These are phyloP conservation scores for Pogona vitticeps DNA, from an alignment of 2,113 vertebrate genomes.

Conservation along the genomic window DNA sequence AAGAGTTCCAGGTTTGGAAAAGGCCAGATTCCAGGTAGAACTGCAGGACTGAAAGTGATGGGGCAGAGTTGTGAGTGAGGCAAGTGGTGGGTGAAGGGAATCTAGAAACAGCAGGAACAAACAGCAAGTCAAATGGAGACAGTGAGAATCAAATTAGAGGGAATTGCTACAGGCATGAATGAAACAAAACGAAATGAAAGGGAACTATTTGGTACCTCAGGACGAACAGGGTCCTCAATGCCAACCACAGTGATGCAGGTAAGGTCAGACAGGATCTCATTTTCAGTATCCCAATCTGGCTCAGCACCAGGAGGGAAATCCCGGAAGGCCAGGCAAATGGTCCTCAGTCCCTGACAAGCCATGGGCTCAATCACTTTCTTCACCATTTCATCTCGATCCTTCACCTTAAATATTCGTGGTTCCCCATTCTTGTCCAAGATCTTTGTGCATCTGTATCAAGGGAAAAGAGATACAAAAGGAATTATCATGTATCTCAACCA, in stretches of 20 bases:
- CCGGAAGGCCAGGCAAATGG: conserved; percentile 92
- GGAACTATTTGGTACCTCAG: conserved; percentile 79
- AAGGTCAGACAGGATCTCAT: conserved; percentile 87
- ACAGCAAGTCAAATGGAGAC: background rate
- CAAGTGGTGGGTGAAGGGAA: background rate
- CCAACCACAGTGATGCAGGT: conserved; percentile 92
- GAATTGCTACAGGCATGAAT: too few relatives aligned
- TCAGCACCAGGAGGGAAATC: conserved; percentile 83
- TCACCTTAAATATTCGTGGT: conserved; percentile 80
- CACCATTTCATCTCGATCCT: conserved; percentile 94
- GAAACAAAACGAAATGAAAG: background rate
- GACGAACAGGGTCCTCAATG: conserved; percentile 96
- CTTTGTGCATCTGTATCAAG: conserved; percentile 82
- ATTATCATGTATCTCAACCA: background rate
- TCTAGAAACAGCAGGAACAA: background rate
- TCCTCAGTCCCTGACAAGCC: conserved; percentile 92
- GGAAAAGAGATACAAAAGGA: background rate
- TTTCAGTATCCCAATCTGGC: conserved; percentile 90
- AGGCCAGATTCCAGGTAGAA: background rate
- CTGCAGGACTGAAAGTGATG: background rate
- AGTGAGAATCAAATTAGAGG: background rate
- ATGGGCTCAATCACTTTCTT: conserved; percentile 94
- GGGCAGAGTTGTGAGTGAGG: background rate
- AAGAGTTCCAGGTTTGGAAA: background rate
- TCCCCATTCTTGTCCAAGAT: conserved; percentile 87